A percentile compares a stretch with the other conserved stretches of the same genome.
Evolutionary conservation across 1,140 invertebrate genomes (phyloP).

Genomic region (Aleiodes sp.): DNA sequence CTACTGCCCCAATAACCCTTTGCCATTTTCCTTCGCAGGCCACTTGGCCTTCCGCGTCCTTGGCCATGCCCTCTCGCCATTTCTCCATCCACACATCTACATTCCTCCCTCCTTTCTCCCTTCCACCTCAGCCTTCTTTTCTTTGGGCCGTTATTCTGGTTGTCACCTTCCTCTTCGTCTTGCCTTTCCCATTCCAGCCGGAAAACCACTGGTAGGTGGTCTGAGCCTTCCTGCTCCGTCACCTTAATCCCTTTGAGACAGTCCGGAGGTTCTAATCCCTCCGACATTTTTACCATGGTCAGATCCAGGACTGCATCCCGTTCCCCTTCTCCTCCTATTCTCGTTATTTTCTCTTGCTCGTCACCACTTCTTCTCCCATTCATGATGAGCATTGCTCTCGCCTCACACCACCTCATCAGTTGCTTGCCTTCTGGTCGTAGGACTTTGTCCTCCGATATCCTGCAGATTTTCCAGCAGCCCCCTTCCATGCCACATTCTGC

Average conservation of each 20-base stretch:
- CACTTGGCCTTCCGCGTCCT: too few species aligned
- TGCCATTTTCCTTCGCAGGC: background rate
- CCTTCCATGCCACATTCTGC: background rate
- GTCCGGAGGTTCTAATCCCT: too few species aligned
- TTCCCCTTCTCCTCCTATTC: background rate
- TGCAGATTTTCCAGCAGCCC: background rate
- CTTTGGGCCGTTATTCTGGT: too few species aligned
- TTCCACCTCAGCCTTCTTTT: too few species aligned
- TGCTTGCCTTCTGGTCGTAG: constrained; percentile 29
- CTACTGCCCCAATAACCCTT: background rate
- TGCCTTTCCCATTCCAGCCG: background rate
- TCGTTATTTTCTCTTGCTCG: background rate
- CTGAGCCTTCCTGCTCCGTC: constrained; percentile 17
- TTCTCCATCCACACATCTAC: too few species aligned
- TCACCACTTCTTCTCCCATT: constrained; percentile 34
- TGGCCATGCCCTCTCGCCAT: too few species aligned
- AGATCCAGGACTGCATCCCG: too few species aligned
- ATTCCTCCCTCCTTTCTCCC: too few species aligned
- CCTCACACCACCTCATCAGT: constrained; percentile 29
- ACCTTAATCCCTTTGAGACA: constrained; percentile 2
- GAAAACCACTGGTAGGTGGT: constrained; percentile 30
- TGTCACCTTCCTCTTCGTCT: background rate
- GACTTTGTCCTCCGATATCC: constrained; percentile 24
- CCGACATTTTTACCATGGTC: background rate
- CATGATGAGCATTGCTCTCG: background rate